These are phyloP conservation scores for Graphium colonna DNA, from an alignment of 2,888 invertebrate species.

Conservation along the genomic window DNA sequence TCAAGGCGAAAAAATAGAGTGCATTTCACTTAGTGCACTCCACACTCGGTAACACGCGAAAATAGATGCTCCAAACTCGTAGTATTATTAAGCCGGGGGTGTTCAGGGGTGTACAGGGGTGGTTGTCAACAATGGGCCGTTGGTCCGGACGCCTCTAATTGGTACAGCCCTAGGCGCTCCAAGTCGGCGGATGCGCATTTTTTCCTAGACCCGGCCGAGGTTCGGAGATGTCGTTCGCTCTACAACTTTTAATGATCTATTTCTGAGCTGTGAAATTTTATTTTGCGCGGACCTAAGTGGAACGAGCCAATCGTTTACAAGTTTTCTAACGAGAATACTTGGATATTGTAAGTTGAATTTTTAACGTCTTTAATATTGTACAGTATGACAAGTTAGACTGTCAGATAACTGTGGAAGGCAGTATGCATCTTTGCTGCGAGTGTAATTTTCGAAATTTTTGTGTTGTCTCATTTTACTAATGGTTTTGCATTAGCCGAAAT, in stretches of 20 bases:
- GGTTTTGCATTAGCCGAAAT: too few relatives aligned
- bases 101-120: constrained; percentile 1
- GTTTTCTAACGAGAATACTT: neutral
- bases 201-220: constrained; percentile 36
- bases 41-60: neutral
- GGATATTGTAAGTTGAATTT: too few relatives aligned
- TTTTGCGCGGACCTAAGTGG: neutral
- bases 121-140: constrained; percentile 40
- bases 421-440: too few relatives aligned
- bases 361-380: too few relatives aligned
- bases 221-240: constrained; percentile 32
- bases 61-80: constrained; percentile 5
- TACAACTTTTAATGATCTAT: constrained; percentile 24
- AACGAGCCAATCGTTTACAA: neutral
- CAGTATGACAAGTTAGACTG: too few relatives aligned
- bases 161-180: constrained; percentile 58
- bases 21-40: neutral
- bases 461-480: too few relatives aligned
- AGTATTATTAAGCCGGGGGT: neutral
- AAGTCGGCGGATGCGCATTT: constrained; percentile 52
- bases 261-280: constrained; percentile 6
- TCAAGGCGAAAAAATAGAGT: neutral
- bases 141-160: constrained; percentile 59
- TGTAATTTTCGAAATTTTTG: too few relatives aligned
- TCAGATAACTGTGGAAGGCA: too few relatives aligned